Evolutionary conservation across 2,888 invertebrate species (phyloP).

Genomic region (Drosophila histrio): DNA sequence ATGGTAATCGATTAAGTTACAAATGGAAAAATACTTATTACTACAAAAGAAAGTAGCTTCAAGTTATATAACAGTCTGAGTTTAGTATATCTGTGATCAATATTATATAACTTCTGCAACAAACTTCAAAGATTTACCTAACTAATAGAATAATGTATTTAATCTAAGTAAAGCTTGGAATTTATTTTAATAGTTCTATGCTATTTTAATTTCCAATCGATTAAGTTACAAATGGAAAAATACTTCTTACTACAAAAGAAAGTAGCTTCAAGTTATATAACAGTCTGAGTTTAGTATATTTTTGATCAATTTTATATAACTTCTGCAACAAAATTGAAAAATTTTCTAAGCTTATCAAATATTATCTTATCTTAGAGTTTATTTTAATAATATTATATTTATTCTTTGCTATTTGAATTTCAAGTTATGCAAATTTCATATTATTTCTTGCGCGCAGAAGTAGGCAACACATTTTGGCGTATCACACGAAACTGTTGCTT

Average conservation of each 20-base stretch:
- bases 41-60: not conserved
- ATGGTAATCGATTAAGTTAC: constrained; percentile 25
- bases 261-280: not conserved
- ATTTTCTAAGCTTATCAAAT: not conserved
- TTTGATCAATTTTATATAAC: not conserved
- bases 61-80: not conserved
- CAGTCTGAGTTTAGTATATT: not conserved
- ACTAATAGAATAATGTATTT: not conserved
- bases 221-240: constrained; percentile 6
- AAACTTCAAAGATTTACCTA: not conserved
- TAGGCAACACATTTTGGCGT: constrained; percentile 39
- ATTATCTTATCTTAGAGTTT: not conserved
- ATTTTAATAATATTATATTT: too few relatives aligned
- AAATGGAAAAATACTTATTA: not conserved
- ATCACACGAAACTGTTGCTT: constrained; percentile 35
- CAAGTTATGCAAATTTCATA: too few relatives aligned
- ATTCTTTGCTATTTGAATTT: constrained; percentile 35
- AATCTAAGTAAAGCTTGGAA: not conserved
- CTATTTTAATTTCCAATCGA: constrained; percentile 39
- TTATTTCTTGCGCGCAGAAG: constrained; percentile 16
- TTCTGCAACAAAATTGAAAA: not conserved
- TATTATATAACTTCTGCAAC: not conserved
- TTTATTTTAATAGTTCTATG: constrained; percentile 31
- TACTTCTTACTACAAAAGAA: not conserved
- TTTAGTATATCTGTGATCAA: not conserved